These are phyloP conservation scores for Elachura formosa DNA, from an alignment of 2,113 vertebrate species.

Conservation along the genomic window DNA sequence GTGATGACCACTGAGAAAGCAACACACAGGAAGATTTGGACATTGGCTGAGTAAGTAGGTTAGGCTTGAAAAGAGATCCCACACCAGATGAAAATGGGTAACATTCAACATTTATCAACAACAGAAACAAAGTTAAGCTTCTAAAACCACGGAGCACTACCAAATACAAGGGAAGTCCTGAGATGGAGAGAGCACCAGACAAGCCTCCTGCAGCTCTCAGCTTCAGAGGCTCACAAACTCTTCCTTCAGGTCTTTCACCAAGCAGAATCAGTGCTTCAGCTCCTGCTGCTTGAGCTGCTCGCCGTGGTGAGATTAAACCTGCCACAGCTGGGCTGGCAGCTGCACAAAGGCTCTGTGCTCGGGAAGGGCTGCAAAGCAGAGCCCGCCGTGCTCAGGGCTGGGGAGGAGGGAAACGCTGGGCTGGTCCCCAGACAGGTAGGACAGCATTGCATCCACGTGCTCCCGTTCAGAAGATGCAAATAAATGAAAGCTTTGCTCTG, in stretches of 20 bases:
- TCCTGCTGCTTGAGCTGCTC: not conserved
- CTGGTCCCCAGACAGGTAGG: not conserved
- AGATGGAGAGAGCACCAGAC: not conserved
- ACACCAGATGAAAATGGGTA: not conserved
- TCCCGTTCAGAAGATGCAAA: not conserved
- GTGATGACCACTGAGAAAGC: not conserved
- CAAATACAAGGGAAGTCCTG: not conserved
- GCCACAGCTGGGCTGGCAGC: not conserved
- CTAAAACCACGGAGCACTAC: not conserved
- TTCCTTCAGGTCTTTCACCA: not conserved
- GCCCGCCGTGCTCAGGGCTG: accelerated
- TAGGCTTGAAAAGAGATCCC: not conserved
- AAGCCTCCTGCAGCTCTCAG: not conserved
- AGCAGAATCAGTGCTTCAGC: not conserved
- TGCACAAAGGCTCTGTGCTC: not conserved
- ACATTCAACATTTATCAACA: not conserved
- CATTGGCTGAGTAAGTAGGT: not conserved
- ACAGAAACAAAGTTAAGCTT: not conserved
- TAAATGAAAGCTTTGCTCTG: not conserved
- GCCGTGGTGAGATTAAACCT: not conserved
- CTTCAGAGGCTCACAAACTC: not conserved
- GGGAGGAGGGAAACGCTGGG: not conserved
- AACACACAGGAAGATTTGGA: not conserved
- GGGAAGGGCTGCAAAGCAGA: not conserved
- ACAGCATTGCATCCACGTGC: accelerated